Percentiles rank a stretch among this genome's conserved stretches.
Evolutionary conservation across 2,113 vertebrate species (phyloP).

Genomic region (Macquaria ambigua): DNA sequence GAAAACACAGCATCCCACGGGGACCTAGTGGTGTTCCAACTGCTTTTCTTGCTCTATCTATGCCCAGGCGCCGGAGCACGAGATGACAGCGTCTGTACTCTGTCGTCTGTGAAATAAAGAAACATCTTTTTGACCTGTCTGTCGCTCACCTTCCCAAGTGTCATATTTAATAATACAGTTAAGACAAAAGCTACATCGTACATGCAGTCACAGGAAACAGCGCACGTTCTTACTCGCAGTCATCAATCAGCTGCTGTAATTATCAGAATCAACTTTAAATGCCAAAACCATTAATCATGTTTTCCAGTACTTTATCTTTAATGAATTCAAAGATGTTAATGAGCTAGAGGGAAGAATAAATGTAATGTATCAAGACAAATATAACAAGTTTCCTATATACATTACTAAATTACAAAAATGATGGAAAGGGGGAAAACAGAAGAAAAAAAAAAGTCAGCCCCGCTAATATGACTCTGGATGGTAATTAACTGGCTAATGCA

Average conservation of each 20-base stretch:
- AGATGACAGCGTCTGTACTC: conserved; percentile 50
- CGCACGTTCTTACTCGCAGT: not conserved
- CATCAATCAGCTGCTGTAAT: conserved; percentile 69
- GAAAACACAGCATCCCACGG: conserved; percentile 52
- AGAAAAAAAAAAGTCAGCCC: conserved; percentile 1
- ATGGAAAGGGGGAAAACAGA: conserved; percentile 8
- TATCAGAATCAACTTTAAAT: conserved; percentile 61
- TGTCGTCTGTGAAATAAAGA: conserved; percentile 44
- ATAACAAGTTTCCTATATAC: conserved; percentile 34
- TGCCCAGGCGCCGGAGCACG: conserved; percentile 37
- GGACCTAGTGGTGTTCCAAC: conserved; percentile 24
- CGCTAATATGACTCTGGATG: conserved; percentile 45
- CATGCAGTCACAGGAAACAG: conserved; percentile 40
- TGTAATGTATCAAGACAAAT: conserved; percentile 36
- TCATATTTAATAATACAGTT: conserved; percentile 52
- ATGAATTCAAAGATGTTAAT: conserved; percentile 57
- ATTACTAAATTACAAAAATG: conserved; percentile 28
- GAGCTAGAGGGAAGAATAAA: conserved; percentile 19
- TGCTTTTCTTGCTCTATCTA: conserved; percentile 19
- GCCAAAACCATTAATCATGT: conserved; percentile 57
- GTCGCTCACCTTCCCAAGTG: conserved; percentile 28
- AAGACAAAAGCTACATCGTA: conserved; percentile 42
- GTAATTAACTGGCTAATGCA: conserved; percentile 67
- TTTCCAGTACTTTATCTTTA: conserved; percentile 38
- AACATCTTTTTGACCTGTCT: conserved; percentile 56